phyloP scores from a whole-genome alignment of 2,797 vertebrate species.

The Protonibea diacanthus region DNA sequence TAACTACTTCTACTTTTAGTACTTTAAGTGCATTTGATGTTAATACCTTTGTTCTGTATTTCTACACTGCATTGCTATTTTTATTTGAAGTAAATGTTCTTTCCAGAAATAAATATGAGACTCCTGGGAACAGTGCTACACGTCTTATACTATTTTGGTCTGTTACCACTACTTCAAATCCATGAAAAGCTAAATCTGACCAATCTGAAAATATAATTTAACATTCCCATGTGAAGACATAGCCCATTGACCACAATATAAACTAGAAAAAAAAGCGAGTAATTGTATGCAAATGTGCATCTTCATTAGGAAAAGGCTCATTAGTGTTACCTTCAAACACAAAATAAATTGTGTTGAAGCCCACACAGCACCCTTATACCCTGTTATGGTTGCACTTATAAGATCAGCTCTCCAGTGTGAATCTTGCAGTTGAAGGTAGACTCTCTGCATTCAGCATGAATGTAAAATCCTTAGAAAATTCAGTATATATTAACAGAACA shows the following conservation, averaged over 20 bases:
- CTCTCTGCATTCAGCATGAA: not conserved
- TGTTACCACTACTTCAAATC: not conserved
- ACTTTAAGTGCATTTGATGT: too few relatives aligned
- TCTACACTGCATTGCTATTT: too few relatives aligned
- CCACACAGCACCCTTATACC: not conserved
- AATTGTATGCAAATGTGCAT: not conserved
- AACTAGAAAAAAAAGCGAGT: not conserved
- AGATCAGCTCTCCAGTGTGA: not conserved
- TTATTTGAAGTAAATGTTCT: not conserved
- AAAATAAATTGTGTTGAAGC: not conserved
- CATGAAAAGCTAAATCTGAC: not conserved
- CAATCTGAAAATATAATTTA: not conserved
- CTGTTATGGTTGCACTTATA: not conserved
- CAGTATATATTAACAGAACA: not conserved
- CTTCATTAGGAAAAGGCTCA: not conserved
- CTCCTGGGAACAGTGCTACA: not conserved
- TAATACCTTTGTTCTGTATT: too few relatives aligned
- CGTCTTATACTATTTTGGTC: not conserved
- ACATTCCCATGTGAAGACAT: not conserved
- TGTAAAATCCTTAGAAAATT: not conserved
- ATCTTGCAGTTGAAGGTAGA: not conserved
- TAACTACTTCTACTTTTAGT: too few relatives aligned
- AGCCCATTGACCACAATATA: not conserved
- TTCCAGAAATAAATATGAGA: not conserved
- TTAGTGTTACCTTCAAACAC: not conserved